These are phyloP conservation scores for Pogona vitticeps DNA, from an alignment of 2,113 vertebrate genomes.

Conservation along the genomic window DNA sequence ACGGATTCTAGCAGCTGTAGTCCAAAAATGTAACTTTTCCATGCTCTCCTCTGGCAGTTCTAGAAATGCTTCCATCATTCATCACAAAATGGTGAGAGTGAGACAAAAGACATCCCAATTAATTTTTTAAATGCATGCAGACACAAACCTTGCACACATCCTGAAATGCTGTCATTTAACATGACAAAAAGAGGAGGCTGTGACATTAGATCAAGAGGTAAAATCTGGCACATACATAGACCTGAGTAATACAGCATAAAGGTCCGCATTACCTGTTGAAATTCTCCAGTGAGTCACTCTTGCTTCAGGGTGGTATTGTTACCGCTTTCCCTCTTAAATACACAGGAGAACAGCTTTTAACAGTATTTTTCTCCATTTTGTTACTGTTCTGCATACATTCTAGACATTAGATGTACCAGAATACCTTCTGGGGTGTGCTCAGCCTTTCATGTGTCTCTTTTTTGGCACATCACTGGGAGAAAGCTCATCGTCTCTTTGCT, in stretches of 20 bases:
- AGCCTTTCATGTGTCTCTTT: constrained; percentile 34
- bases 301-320: constrained; percentile 40
- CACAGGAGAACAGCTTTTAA: constrained; percentile 53
- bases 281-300: constrained; percentile 19
- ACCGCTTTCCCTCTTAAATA: constrained; percentile 42
- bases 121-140: neutral
- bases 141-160: constrained; percentile 10
- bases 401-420: constrained; percentile 39
- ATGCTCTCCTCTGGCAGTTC: neutral
- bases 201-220: constrained; percentile 15
- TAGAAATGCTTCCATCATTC: neutral
- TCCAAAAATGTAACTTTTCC: neutral
- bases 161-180: neutral
- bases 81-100: neutral
- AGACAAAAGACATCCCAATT: neutral
- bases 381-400: constrained; percentile 41
- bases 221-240: neutral
- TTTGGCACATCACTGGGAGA: constrained; percentile 60
- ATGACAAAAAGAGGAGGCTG: neutral
- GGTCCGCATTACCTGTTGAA: constrained; percentile 42
- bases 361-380: constrained; percentile 19
- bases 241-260: constrained; percentile 21
- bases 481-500: constrained; percentile 61
- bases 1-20: neutral
- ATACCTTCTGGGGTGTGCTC: constrained; percentile 25